Base-by-base conservation (phyloP, 2,888 invertebrate genomes). In the Oscheius sp. region DNA sequence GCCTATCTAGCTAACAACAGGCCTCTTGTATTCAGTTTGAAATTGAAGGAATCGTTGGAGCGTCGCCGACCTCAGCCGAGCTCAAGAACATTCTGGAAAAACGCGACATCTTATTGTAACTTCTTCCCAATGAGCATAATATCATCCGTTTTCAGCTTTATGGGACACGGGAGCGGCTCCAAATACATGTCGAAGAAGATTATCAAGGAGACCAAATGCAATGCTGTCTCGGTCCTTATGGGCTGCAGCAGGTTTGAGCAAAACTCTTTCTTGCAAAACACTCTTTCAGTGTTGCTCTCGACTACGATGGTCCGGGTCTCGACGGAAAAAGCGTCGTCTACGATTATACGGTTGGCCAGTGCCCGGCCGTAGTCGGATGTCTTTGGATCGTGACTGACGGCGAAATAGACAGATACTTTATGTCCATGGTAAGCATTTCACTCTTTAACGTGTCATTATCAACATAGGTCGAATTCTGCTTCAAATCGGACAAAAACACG, bases 311-410 rank as follows among this genome's bases (percentile, higher is more conserved):
- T 1, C 79, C 72, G 32, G 84, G 82, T 3, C 82, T 83, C 55
- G 87, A 87, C 65, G 87, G 87, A 5, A 79, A 79, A 47, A 74
- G 78, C 9, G 74, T 78, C 0, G 73, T 85, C 10, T 79, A 83
- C 63, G 87, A 87, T 63, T 87, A 84, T 71, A 74, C 83, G 2
- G 76, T 85, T 50, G 85, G 85, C 1, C 77, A 80, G 5, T 83
- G 85, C 33, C 87, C 87, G 5, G 79, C 84, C 35, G 75, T 88
- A n/a, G 80, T 87, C 70, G 87, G 86, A 29, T 88, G 87, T 59
- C 72, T 87, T 9, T 88, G 86, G 86, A 87, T 84, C 73, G 87
- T 87, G 7, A 87, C 87, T 0, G 87, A 87, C 62, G 86, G 87
- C 32, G 87, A 87, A 72, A 85, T 87, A 42, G 87, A 87, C 71